Evolutionary conservation across 1,140 invertebrate species (phyloP), one percentile per base, ranked within the genome.

Genomic region (Saxidomus purpurata): DNA sequence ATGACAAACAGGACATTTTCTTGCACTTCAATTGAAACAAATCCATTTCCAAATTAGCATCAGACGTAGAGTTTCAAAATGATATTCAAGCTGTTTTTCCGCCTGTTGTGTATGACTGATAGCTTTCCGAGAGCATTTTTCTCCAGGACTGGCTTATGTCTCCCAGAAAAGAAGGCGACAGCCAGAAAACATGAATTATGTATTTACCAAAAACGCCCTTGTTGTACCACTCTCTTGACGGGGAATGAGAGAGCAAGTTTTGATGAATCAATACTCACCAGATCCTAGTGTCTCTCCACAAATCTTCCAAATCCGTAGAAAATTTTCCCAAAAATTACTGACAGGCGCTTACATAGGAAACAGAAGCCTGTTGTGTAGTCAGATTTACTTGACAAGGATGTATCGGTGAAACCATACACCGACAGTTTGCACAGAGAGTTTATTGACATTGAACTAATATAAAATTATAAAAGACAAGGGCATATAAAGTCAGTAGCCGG

Each of bases 141-240:
- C 38, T 28, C 67, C 34, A 71, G 1, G 34, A 34, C 47, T 19
- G 76, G 76, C 76, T 55, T 79, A 79, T 79, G 31, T 55, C 76
- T 55, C 76, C 17, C 17, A 52, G 36, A 38, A 79, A 79, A 49
- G 31, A 55, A 52, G 47, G 28, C 47, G 47, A 36, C 43, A 9
- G 76, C 31, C 59, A 40, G 38, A 82, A 61, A 63, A 52, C 63
- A 85, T 85, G 82, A 85, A 85, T 85, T 71, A 85, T 85, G 82
- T 74, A 85, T 85, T 85, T 85, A 55, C 47, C 25, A 71, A 69
- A 69, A 79, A 40, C 31, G 2, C 82, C 34, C 79, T 52, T 34
- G 81, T 84, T 69, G 61, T 71, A 85, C 59, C 63, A 83, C 19
- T n/a, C 34, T 69, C 82, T 34, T 40, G 61, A 82, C n/a, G 55